Base-by-base conservation (phyloP, 2,113 vertebrate genomes). In the Phyllopteryx taeniolatus region DNA sequence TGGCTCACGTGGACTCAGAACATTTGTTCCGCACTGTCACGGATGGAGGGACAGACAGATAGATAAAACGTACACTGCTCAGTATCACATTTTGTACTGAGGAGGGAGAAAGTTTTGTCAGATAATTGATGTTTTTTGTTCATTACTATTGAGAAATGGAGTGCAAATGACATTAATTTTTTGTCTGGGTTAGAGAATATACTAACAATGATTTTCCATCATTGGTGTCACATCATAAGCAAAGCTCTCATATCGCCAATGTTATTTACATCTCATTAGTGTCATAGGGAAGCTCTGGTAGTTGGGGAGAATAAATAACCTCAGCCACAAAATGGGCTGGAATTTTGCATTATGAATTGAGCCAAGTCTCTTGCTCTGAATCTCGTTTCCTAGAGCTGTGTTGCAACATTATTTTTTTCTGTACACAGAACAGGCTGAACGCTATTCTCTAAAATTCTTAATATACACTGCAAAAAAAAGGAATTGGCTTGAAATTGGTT, bases 211-310 rank as follows among this genome's bases (percentile, higher is more conserved):
- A 66, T 66, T 46, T 66, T 66, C 43, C 39, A 27, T 47, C 22
- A 47, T 47, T 15, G n/a, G n/a, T 27, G 64, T 43, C 44, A 27
- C 64, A 47, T 47, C 64, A 66, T 66, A 44, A 43, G 44, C 64
- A 8, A 27, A 22, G 64, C 43, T 19, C 64, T 66, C 64, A 27
- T 66, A 66, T 66, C 13, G 13, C 42, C 64, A 47, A 46, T 66
- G 64, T 66, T 66, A 66, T 66, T 66, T 66, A 66, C 64, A 66
- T 47, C 43, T 66, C 43, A 66, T 46, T 66, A 66, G 64, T 66
- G 63, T 66, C 63, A 66, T 13, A n/a, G 43, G 19, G n/a, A 46
- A 44, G 43, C 63, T 22, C 19, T 14, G 62, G 43, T 46, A 22
- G n/a, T 47, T 22, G 4, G 11, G n/a, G 43, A 46, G 63, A 66